A percentile compares a stretch with the other conserved stretches of the same genome.
phyloP scores from a whole-genome alignment of 1,140 invertebrate genomes.

The Holcopasites calliopsidis region DNA sequence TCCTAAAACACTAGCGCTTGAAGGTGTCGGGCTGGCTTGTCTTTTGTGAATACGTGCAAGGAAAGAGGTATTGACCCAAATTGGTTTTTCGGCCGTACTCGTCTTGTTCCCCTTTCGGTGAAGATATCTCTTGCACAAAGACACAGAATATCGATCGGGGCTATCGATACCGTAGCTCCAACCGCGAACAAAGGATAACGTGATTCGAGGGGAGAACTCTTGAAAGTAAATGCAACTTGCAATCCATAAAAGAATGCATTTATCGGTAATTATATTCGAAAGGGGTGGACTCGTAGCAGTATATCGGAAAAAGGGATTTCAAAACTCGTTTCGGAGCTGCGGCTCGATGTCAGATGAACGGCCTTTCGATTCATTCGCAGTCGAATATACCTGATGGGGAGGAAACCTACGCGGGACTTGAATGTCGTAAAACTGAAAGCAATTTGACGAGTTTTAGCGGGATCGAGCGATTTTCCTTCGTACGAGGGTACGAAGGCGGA shows the following conservation, averaged over 20 bases:
- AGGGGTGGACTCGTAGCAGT: background rate
- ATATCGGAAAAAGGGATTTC: background rate
- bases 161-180: background rate
- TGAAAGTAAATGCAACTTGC: background rate
- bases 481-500: background rate
- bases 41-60: slow-evolving; percentile 16
- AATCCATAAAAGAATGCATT: slow-evolving; percentile 5
- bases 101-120: background rate
- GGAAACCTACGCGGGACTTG: slow-evolving; percentile 16
- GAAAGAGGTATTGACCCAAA: slow-evolving; percentile 40
- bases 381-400: slow-evolving; percentile 6
- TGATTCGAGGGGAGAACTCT: background rate
- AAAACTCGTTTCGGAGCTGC: background rate
- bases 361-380: slow-evolving; percentile 20
- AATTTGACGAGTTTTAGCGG: slow-evolving; percentile 46
- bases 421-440: slow-evolving; percentile 35
- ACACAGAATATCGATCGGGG: slow-evolving; percentile 16
- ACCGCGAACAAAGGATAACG: slow-evolving; percentile 12
- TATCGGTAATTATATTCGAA: slow-evolving; percentile 10
- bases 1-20: background rate
- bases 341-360: background rate
- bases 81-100: slow-evolving; percentile 18
- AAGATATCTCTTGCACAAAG: background rate
- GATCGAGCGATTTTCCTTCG: slow-evolving; percentile 15
- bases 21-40: slow-evolving; percentile 10